These are phyloP conservation scores for Forbesichthys papilliferus DNA, from an alignment of 2,113 vertebrate species.

Conservation along the genomic window DNA sequence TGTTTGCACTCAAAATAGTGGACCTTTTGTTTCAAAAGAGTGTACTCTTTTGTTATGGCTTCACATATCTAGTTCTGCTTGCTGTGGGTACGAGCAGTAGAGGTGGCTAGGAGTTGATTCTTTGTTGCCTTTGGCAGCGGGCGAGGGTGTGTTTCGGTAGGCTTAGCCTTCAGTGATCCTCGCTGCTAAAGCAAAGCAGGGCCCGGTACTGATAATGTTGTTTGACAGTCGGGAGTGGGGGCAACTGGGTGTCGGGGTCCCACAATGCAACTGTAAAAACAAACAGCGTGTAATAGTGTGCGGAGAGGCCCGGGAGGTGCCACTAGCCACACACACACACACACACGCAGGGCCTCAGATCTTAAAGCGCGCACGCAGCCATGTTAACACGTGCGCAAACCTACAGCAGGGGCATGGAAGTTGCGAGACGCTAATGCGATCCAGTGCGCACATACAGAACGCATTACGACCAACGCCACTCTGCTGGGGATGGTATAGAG, in stretches of 20 bases:
- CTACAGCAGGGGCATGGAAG: slow-evolving; percentile 31
- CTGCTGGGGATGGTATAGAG: too few relatives aligned
- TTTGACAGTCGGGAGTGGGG: slow-evolving; percentile 70
- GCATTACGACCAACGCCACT: slow-evolving; percentile 30
- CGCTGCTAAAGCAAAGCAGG: slow-evolving; percentile 12
- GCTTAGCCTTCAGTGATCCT: slow-evolving; percentile 18
- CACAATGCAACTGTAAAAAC: slow-evolving; percentile 73
- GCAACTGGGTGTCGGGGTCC: slow-evolving; percentile 55
- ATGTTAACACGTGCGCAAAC: slow-evolving; percentile 9
- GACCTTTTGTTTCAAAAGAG: slow-evolving; percentile 60
- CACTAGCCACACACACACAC: slow-evolving; percentile 45
- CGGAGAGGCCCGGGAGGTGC: slow-evolving; percentile 41
- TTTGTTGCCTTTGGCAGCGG: slow-evolving; percentile 11
- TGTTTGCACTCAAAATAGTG: slow-evolving; percentile 68
- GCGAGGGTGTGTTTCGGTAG: slow-evolving; percentile 4
- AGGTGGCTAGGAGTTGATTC: slow-evolving; percentile 23
- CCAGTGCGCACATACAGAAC: slow-evolving; percentile 18
- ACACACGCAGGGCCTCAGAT: slow-evolving; percentile 9
- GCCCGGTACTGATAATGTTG: slow-evolving; percentile 65
- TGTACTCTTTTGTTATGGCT: slow-evolving; percentile 59
- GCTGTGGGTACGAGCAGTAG: slow-evolving; percentile 12
- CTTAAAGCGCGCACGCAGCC: not conserved
- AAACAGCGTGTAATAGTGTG: slow-evolving; percentile 60
- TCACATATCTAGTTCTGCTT: slow-evolving; percentile 43
- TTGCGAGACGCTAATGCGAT: slow-evolving; percentile 46